Percentiles rank a stretch among this genome's conserved stretches.
phyloP scores from a whole-genome alignment of 92 coral and sea anemone genomes.

The Epizoanthus fatuus region DNA sequence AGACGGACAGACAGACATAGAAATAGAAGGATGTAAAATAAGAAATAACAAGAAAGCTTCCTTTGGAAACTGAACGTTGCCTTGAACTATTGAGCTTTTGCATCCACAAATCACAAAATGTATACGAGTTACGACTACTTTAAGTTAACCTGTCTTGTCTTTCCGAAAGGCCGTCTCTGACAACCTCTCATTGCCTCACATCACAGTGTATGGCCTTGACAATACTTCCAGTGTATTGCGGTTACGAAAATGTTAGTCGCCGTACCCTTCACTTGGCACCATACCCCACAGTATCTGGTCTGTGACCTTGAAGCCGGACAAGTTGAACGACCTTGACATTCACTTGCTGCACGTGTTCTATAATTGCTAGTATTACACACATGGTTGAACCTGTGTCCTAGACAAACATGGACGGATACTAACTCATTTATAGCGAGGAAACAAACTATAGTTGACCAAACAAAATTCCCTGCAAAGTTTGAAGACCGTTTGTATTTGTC shows the following conservation, averaged over 20 bases:
- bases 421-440: background rate
- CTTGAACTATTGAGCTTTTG: too few species aligned
- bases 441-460: background rate
- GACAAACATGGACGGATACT: background rate
- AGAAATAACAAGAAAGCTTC: too few species aligned
- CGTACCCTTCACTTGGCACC: background rate
- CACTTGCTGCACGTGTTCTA: background rate
- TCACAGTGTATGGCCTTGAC: background rate
- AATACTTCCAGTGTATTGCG: background rate
- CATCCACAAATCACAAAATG: too few species aligned
- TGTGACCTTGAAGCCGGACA: background rate
- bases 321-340: conserved; percentile 11
- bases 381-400: background rate
- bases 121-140: too few species aligned
- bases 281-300: background rate
- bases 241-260: background rate
- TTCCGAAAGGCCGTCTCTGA: too few species aligned
- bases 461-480: background rate
- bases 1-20: too few species aligned
- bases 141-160: too few species aligned
- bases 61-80: too few species aligned
- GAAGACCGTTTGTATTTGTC: background rate
- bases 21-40: too few species aligned
- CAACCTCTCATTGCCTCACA: too few species aligned
- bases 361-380: background rate